Evolutionary conservation across 2,797 vertebrate genomes (phyloP), one percentile per base, ranked within the genome.

Genomic region (Coendou prehensilis): DNA sequence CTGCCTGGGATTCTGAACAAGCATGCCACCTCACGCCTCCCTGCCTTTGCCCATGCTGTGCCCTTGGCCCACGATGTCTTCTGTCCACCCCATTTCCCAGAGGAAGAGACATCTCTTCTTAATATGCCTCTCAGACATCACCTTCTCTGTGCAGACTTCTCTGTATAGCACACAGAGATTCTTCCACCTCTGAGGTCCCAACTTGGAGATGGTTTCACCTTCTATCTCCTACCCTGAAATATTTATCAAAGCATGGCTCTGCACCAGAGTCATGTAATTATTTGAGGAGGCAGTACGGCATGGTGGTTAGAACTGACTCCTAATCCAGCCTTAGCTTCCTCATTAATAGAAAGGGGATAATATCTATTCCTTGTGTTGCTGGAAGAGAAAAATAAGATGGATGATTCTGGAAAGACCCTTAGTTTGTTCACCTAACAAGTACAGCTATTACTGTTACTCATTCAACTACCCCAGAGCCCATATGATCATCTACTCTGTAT

Each of bases 11-110:
- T 56, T 82, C 61, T 33, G 61, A 64, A n/a, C 18, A 30, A 4
- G 4, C 0, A 1, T 2, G 6, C 26, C 2, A 23, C 45, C 30
- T 63, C 22, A 0, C 11, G 37, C 5, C 23, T 9, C 64, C 4
- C 30, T 30, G 23, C 28, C 82, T 79, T 61, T 33, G 45, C 30
- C 78, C 5, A 0, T 0, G 4, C 75, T n/a, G 26, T 23, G 50
- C 5, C 90, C 79, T 64, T 52, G 41, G 56, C 6, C 37, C 9
- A 3, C 17, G 18, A 13, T 41, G 37, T 37, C 22, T 1, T 64
- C 30, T 6, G 45, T 50, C 15, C 6, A 52, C 17, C 17, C 10
- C 17, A 6, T 11, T 79, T 50, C 45, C 57, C 13, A 18, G 13
- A 41, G n/a, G 71, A 59, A 75, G 20, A 37, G 57, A 4, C 10